Base-by-base conservation (phyloP, 2,797 vertebrate species). In the Notoglanidium macrostoma region DNA sequence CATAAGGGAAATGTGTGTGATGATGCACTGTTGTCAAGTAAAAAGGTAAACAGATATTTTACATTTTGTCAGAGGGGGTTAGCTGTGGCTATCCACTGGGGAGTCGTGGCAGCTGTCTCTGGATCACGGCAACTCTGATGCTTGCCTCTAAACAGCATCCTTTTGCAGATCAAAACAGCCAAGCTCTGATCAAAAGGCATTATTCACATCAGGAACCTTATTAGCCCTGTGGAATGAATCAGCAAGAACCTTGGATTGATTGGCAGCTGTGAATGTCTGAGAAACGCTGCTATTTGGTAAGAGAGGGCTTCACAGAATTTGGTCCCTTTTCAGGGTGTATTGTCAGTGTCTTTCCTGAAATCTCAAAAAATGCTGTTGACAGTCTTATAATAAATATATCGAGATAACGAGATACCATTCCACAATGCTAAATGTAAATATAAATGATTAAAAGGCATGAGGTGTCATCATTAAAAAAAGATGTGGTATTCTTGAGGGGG, bases 1-100 rank as follows among this genome's bases (percentile, higher is more conserved):
- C 94, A 90, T 92, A 46, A 67, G 92, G 93, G 95, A 93, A 93
- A 94, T 91, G 86, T 92, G 91, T 91, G 94, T 93, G 93, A 94
- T 94, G 92, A 91, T 63, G 70, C 89, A 67, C 85, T 91, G 94
- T 94, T 94, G 93, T 93, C 93, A 91, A 88, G 89, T 89, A 83
- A 86, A 93, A 94, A 94, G 94, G 93, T 92, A 95, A 95, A 95
- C 93, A 94, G 92, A 94, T 95, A 93, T 93, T 95, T 94, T 94
- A 94, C 91, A 93, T 92, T 92, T 90, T 93, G 94, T 94, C 94
- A 94, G 92, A 90, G 21, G n/a, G 35, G 76, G 88, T 87, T 82
- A 90, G 91, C 54, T 29, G 88, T 87, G 85, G 78, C 85, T 90
- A 89, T 90, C 82, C 83, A 85, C 73, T 65, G 74, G 84, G 77